Evolutionary conservation across 2,797 vertebrate genomes (phyloP), one percentile per base, ranked within the genome.

Genomic region (Borostomias antarcticus): DNA sequence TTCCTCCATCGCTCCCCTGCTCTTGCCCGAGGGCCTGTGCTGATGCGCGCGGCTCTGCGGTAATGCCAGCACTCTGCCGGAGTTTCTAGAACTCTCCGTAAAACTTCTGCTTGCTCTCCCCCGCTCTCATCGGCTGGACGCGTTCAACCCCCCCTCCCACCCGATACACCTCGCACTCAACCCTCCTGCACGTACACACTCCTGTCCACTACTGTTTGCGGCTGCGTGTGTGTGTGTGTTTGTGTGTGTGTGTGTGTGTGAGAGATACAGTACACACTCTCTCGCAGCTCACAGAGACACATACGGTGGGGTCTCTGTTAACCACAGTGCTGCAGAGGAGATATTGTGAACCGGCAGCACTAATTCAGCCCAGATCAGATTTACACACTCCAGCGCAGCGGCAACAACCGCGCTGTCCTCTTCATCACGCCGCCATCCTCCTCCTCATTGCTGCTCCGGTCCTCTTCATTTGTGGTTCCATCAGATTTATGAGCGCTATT

Each of bases 401-500:
- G 26, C 11, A 7, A 54, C n/a, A 37, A n/a, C n/a, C n/a, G n/a
- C n/a, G n/a, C n/a, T n/a, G n/a, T n/a, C n/a, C n/a, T n/a, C n/a
- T n/a, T n/a, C n/a, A n/a, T n/a, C n/a, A n/a, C n/a, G n/a, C n/a
- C n/a, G n/a, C 15, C 52, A n/a, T 15, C 15, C 15, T 54, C 26
- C 28, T 29, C 26, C 30, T 54, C 25, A 17, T 29, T 30, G 52
- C 6, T 2, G 51, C n/a, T n/a, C n/a, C 15, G 37, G 37, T 40
- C 13, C 2, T 40, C 37, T 40, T 40, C 37, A 40, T 40, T 10
- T 40, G 37, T 33, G 3, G 35, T 30, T 21, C 26, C 28, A 29
- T 43, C 15, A 56, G 9, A 70, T 64, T 43, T 54, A 61, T 53
- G 58, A 23, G 4, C 25, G 43, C 57, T 52, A 62, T 50, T n/a